Percentiles rank a stretch among this genome's conserved stretches.
Conservation (phyloP, 2,113 vertebrate genomes). For the Terrapene triunguis region DNA sequence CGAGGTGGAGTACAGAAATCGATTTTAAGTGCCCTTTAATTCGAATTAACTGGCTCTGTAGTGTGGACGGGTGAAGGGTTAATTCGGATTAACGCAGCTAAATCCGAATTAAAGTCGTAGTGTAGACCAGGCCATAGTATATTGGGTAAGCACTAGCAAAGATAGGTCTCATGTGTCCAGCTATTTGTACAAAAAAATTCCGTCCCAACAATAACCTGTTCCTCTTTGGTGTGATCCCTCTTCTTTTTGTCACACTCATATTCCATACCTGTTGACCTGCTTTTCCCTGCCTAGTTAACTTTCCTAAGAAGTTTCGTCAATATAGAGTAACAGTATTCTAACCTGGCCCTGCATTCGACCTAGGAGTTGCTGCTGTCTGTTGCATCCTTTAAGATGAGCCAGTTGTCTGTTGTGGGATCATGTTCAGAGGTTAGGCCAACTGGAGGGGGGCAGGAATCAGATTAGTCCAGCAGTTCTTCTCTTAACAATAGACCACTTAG, state of each 20-base stretch:
- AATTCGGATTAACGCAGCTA: no score
- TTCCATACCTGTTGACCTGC: fast-evolving
- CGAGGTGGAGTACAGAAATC: no score
- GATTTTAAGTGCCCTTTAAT: no score
- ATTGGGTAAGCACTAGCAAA: no score
- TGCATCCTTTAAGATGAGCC: not conserved
- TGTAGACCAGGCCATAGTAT: no score
- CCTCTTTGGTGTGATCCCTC: not conserved
- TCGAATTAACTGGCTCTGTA: no score
- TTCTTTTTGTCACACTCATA: not conserved
- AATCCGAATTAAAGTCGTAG: no score
- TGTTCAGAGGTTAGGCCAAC: not conserved
- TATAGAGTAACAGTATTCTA: not conserved
- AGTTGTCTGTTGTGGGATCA: not conserved
- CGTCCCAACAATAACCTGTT: not conserved
- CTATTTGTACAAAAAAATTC: not conserved
- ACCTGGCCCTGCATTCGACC: not conserved
- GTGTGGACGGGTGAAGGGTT: no score
- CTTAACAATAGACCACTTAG: not conserved
- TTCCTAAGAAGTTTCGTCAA: not conserved
- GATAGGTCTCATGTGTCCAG: no score
- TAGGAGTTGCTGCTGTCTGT: not conserved
- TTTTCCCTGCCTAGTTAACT: not conserved
- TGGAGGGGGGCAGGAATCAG: not conserved
- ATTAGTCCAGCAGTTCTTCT: not conserved